Percentiles rank a stretch among this genome's conserved stretches.
Evolutionary conservation across 2,113 vertebrate genomes (phyloP).

Genomic region (Paraplagusia blochii): DNA sequence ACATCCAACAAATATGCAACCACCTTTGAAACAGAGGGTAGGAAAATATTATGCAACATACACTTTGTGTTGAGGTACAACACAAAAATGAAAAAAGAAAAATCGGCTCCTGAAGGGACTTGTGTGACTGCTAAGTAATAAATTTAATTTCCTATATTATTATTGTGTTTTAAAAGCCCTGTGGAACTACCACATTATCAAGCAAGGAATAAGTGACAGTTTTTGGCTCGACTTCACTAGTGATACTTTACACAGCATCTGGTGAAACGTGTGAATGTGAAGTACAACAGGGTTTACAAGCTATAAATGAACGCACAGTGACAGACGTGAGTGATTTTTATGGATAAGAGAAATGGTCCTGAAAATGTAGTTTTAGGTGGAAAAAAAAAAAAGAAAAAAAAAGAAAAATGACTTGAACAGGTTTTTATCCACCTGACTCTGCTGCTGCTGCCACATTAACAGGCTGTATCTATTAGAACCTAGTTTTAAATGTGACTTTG

Average conservation of each 20-base stretch:
- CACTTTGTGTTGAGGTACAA: no score
- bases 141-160: conserved; percentile 8
- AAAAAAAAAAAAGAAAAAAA: background rate
- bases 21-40: no score
- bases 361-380: background rate
- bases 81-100: no score
- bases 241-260: no score
- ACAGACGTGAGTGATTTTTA: background rate
- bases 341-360: background rate
- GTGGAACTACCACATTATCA: background rate
- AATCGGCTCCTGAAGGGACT: no score
- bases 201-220: no score
- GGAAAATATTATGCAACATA: no score
- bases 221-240: no score
- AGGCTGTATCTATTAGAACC: conserved; percentile 47
- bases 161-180: conserved; percentile 8
- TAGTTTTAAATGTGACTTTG: conserved; percentile 49
- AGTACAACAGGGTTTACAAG: background rate
- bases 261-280: no score
- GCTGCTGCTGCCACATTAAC: conserved; percentile 38
- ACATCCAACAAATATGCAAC: no score
- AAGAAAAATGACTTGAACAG: background rate
- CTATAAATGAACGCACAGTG: no score
- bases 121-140: background rate
- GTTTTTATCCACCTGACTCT: conserved; percentile 31